Conservation (phyloP, 2,113 vertebrate species). For the Leucosticte australis region DNA sequence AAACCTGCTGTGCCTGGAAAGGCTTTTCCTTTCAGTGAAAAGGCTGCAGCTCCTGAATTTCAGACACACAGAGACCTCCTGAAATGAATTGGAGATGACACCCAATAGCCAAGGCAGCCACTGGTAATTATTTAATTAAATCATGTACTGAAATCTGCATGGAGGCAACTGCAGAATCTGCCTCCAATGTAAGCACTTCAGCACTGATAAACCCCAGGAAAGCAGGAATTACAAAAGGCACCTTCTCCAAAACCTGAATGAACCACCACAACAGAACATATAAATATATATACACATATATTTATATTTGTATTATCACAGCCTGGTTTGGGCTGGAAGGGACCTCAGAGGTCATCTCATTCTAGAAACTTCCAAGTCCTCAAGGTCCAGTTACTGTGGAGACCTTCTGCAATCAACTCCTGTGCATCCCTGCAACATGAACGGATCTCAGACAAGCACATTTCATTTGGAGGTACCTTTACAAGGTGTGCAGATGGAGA, state of each 20-base stretch:
- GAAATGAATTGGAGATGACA: background rate
- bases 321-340: background rate
- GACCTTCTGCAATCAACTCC: background rate
- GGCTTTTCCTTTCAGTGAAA: background rate
- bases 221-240: background rate
- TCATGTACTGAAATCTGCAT: background rate
- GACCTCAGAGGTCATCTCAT: background rate
- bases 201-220: background rate
- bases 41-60: background rate
- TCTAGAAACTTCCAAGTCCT: background rate
- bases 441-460: background rate
- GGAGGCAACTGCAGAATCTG: background rate
- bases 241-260: background rate
- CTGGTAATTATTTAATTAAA: constrained; percentile 9
- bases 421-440: background rate
- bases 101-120: background rate
- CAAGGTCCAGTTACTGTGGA: background rate
- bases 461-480: background rate
- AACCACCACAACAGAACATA: background rate
- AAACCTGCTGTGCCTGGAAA: background rate
- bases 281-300: background rate
- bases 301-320: background rate
- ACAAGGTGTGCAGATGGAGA: background rate
- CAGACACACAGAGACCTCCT: background rate
- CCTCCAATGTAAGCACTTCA: background rate